These are phyloP conservation scores for Charina bottae DNA, from an alignment of 2,113 vertebrate genomes.

Conservation along the genomic window DNA sequence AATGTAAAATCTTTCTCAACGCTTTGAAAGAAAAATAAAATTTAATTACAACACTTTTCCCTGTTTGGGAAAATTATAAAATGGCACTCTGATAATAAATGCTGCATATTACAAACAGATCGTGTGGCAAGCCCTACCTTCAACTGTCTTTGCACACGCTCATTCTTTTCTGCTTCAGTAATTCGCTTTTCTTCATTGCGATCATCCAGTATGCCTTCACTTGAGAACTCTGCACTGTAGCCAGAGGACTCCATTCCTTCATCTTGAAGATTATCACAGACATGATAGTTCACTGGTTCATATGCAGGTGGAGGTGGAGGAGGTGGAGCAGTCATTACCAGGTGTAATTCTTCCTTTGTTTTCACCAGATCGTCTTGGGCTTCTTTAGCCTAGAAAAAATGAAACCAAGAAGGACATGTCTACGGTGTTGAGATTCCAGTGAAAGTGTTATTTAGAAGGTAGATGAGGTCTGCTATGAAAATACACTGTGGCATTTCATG, in stretches of 20 bases:
- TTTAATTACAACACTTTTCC: background rate
- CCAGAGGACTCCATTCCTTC: slow-evolving; percentile 82
- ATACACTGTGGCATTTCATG: background rate
- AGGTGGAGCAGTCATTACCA: slow-evolving; percentile 81
- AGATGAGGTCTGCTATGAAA: background rate
- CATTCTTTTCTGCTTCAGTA: slow-evolving; percentile 93
- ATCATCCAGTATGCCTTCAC: slow-evolving; percentile 83
- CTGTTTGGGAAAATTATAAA: background rate
- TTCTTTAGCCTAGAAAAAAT: slow-evolving; percentile 80
- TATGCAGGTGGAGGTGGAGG: slow-evolving; percentile 82
- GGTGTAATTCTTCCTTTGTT: slow-evolving; percentile 90
- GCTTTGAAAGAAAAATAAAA: background rate
- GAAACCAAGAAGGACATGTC: slow-evolving; percentile 10
- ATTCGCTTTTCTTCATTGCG: slow-evolving; percentile 88
- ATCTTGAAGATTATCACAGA: slow-evolving; percentile 82
- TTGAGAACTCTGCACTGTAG: slow-evolving; percentile 89
- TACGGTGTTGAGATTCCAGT: background rate
- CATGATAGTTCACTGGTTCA: slow-evolving; percentile 76
- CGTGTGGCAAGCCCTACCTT: slow-evolving; percentile 74
- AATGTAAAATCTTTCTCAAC: background rate
- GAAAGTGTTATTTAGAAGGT: background rate
- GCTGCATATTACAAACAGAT: too few relatives aligned
- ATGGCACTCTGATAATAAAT: too few relatives aligned
- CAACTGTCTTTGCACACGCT: slow-evolving; percentile 90
- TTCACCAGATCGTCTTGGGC: slow-evolving; percentile 88